Evolutionary conservation across 30 jellyfish, hydroid and myxozoan species (phyloP), one percentile per base, ranked within the genome.

Genomic region (Turritopsis dohrnii): DNA sequence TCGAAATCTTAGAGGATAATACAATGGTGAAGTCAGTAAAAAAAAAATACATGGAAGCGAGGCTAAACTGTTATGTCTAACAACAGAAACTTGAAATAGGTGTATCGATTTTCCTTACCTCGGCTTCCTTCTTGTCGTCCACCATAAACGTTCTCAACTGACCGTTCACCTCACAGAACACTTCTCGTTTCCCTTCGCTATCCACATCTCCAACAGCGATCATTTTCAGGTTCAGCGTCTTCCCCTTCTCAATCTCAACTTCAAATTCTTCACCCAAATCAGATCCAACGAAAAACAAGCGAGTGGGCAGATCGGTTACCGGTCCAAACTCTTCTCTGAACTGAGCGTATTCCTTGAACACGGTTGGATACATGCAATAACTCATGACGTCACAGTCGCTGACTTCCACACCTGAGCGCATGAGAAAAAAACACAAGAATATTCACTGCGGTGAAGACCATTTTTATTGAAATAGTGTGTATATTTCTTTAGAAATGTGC

Each of bases 201-300:
- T 91, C 83, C 23, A 92, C 98, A 65, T 95, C 99, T 9, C 98
- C 96, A n/a, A 95, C 88, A 25, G 99, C 99, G 82, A 95, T 29
- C 25, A 95, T 84, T 84, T 95, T 95, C 92, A 95, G 27, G 71
- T 81, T 86, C 82, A 90, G 72, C 0, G 96, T 92, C 74, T 95
- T 90, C 24, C 98, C 98, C 23, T 85, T 71, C 54, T 91, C 98
- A n/a, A 90, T 81, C 76, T 88, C 95, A 52, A 95, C 96, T 65
- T 88, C 97, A 25, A 90, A 83, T 79, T 90, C 97, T 66, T 95
- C 99, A 9, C 99, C 99, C 20, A 90, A 54, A 23, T 90, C 97
- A 7, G 97, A 96, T 28, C 98, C 98, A 73, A 84, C 97, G 82
- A 95, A 90, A 89, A 95, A 95, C 28, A 88, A 77, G 22, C 98